A percentile compares a stretch with the other conserved stretches of the same genome.
Conservation (phyloP, 2,113 vertebrate genomes). For the Toxotes jaculatrix region DNA sequence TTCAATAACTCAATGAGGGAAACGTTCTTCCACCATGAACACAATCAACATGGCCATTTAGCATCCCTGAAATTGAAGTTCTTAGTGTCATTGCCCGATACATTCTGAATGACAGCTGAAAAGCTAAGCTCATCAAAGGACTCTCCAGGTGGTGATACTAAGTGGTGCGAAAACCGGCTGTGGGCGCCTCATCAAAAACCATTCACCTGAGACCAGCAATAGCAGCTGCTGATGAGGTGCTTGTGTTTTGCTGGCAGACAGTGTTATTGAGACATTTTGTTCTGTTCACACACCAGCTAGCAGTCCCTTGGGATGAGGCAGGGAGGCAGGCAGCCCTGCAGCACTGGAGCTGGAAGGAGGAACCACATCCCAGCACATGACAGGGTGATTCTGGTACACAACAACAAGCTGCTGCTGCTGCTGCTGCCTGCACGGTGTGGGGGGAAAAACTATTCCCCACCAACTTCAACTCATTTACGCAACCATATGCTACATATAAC, state of each 20-base stretch:
- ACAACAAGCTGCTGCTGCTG: conserved; percentile 62
- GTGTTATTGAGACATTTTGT: conserved; percentile 80
- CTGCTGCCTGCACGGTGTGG: conserved; percentile 12
- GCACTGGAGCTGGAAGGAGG: conserved; percentile 55
- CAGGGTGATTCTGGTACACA: conserved; percentile 59
- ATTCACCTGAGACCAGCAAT: conserved; percentile 69
- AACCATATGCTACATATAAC: conserved; percentile 56
- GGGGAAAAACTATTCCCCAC: conserved; percentile 29
- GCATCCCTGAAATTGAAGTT: conserved; percentile 26
- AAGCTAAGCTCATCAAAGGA: conserved; percentile 62
- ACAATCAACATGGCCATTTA: conserved; percentile 16
- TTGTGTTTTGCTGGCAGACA: conserved; percentile 68
- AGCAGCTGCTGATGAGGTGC: conserved; percentile 68
- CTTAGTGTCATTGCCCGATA: not conserved
- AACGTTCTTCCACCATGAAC: conserved; percentile 12
- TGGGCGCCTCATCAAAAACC: conserved; percentile 72
- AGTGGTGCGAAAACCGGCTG: conserved; percentile 73
- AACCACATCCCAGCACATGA: conserved; percentile 63
- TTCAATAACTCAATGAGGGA: conserved; percentile 10
- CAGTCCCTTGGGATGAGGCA: conserved; percentile 55
- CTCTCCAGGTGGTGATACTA: conserved; percentile 69
- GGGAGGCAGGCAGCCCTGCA: conserved; percentile 59
- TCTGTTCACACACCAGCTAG: conserved; percentile 66
- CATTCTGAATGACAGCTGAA: conserved; percentile 70
- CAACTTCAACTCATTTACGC: conserved; percentile 67